Evolutionary conservation across 1,140 invertebrate genomes (phyloP).

Genomic region (Melanaphis sacchari): DNA sequence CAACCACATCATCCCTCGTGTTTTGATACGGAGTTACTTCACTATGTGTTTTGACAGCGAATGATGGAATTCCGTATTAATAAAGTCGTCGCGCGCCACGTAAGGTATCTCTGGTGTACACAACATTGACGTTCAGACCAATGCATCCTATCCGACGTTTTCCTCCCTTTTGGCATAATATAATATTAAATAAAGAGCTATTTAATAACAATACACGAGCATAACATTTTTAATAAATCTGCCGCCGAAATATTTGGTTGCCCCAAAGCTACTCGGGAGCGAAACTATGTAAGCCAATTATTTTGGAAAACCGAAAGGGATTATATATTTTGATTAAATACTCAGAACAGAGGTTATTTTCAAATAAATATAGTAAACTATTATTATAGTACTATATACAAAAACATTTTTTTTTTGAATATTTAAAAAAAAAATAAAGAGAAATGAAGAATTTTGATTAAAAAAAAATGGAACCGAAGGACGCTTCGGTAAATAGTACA

Average conservation of each 20-base stretch:
- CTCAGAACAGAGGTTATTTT: background rate
- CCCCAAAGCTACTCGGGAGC: background rate
- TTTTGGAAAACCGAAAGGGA: background rate
- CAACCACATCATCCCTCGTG: background rate
- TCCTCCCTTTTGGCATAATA: background rate
- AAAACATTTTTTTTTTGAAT: too few species aligned
- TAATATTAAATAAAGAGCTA: conserved; percentile 35
- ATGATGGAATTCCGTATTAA: conserved; percentile 54
- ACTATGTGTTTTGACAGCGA: conserved; percentile 45
- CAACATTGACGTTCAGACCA: conserved; percentile 23
- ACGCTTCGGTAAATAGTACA: background rate
- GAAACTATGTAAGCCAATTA: conserved; percentile 18
- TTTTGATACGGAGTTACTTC: background rate
- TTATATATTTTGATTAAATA: conserved; percentile 6
- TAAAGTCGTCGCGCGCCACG: conserved; percentile 3
- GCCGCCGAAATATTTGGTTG: background rate
- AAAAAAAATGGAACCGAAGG: background rate
- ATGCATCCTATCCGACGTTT: background rate
- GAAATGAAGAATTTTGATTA: conserved; percentile 36
- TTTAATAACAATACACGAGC: background rate
- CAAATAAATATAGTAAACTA: conserved; percentile 4
- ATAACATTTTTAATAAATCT: conserved; percentile 51
- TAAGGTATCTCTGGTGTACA: background rate
- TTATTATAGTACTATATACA: background rate
- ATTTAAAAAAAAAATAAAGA: too few species aligned